Evolutionary conservation across 2,113 vertebrate genomes (phyloP).

Genomic region (Cyanoliseus patagonus): DNA sequence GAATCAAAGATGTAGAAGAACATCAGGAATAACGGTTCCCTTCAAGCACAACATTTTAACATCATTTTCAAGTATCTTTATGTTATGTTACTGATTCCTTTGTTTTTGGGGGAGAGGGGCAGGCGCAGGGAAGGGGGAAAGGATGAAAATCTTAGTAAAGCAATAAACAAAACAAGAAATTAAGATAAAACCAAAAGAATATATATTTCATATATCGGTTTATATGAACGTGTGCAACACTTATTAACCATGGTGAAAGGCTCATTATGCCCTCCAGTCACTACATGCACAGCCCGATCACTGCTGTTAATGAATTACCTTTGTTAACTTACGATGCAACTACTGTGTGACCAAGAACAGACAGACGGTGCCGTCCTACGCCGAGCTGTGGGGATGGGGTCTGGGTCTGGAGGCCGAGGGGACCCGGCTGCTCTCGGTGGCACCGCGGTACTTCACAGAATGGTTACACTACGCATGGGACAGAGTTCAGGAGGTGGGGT

Average conservation of each 20-base stretch:
- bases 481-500: conserved; percentile 62
- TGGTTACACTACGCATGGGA: conserved; percentile 77
- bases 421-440: conserved; percentile 66
- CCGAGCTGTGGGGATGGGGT: conserved; percentile 33
- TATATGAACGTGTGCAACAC: conserved; percentile 74
- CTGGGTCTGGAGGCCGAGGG: conserved; percentile 59
- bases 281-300: conserved; percentile 80
- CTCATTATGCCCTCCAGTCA: conserved; percentile 72
- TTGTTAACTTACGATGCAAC: conserved; percentile 76
- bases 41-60: conserved; percentile 71
- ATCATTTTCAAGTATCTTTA: conserved; percentile 73
- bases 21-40: conserved; percentile 65
- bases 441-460: conserved; percentile 77
- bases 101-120: conserved; percentile 24
- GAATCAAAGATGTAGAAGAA: conserved; percentile 72
- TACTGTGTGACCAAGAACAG: conserved; percentile 76
- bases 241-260: conserved; percentile 76
- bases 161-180: conserved; percentile 69
- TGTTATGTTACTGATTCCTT: conserved; percentile 51
- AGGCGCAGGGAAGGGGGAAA: conserved; percentile 49
- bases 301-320: conserved; percentile 77
- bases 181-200: conserved; percentile 72
- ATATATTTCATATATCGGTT: conserved; percentile 70
- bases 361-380: conserved; percentile 47
- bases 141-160: conserved; percentile 67